Percentiles rank a stretch among this genome's conserved stretches.
phyloP scores from a whole-genome alignment of 2,113 vertebrate species.

The Petaurus breviceps region DNA sequence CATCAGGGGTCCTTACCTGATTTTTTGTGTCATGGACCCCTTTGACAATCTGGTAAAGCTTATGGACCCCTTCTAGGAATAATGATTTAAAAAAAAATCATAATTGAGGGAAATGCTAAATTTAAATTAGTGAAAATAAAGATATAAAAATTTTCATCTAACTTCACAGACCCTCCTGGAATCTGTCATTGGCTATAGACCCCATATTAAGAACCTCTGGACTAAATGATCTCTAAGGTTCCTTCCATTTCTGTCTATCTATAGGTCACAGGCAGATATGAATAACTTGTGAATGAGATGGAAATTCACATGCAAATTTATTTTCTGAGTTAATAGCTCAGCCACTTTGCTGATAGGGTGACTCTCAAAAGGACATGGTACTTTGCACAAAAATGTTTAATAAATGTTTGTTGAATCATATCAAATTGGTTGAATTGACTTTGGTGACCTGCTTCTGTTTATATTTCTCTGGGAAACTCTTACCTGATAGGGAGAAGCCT shows the following conservation, averaged over 20 bases:
- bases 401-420: neutral
- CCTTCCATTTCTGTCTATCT: neutral
- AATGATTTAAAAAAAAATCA: neutral
- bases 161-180: neutral
- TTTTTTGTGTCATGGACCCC: neutral
- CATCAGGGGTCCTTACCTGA: neutral
- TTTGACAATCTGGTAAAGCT: neutral
- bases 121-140: neutral
- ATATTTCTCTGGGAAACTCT: conserved; percentile 51
- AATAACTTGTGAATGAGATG: conserved; percentile 1
- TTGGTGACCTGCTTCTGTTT: neutral
- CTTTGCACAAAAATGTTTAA: neutral
- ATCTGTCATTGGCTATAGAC: neutral
- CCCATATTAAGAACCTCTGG: neutral
- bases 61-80: neutral
- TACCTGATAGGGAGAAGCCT: conserved; percentile 85
- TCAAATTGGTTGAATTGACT: neutral
- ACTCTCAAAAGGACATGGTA: neutral
- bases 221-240: neutral
- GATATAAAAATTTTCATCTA: neutral
- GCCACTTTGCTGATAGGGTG: accelerated
- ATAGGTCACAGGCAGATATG: neutral
- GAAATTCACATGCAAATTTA: conserved; percentile 41
- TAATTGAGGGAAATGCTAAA: neutral
- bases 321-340: conserved; percentile 32